phyloP scores from a whole-genome alignment of 2,113 vertebrate genomes.

The Microtus montanus region DNA sequence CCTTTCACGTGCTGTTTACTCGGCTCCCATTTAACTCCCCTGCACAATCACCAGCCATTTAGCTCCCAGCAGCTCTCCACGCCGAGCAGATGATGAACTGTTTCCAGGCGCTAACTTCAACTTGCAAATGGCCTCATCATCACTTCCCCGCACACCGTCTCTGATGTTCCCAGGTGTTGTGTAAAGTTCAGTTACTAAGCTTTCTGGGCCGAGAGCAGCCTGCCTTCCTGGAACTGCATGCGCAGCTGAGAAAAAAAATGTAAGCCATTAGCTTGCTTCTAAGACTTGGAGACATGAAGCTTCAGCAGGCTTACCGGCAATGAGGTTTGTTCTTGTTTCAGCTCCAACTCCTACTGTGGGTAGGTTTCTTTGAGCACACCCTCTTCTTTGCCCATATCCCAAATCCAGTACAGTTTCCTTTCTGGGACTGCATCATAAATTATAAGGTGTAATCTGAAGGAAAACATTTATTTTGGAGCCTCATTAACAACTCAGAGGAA shows the following conservation, averaged over 20 bases:
- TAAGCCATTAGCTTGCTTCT: conserved; percentile 57
- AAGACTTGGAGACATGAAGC: conserved; percentile 49
- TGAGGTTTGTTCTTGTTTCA: conserved; percentile 69
- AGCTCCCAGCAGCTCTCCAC: conserved; percentile 47
- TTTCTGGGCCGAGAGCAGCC: conserved; percentile 31
- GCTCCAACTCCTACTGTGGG: conserved; percentile 45
- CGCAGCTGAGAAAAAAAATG: conserved; percentile 22
- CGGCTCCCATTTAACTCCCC: conserved; percentile 17
- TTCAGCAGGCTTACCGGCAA: conserved; percentile 64
- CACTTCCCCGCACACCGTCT: conserved; percentile 12
- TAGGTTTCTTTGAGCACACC: conserved; percentile 58
- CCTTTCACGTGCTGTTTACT: conserved; percentile 50
- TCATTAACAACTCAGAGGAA: conserved; percentile 66
- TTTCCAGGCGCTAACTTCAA: conserved; percentile 61
- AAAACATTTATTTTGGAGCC: conserved; percentile 78
- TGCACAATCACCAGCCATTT: conserved; percentile 55
- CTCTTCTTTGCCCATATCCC: conserved; percentile 61
- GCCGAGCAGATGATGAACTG: conserved; percentile 51
- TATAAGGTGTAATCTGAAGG: conserved; percentile 71
- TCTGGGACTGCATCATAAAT: conserved; percentile 63
- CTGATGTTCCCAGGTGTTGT: conserved; percentile 68
- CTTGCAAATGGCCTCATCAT: conserved; percentile 63
- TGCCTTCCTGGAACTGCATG: conserved; percentile 68
- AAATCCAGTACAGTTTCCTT: conserved; percentile 68
- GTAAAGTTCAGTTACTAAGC: conserved; percentile 61